These are phyloP conservation scores for Drosophila orosa DNA, from an alignment of 1,140 invertebrate genomes.

Conservation along the genomic window DNA sequence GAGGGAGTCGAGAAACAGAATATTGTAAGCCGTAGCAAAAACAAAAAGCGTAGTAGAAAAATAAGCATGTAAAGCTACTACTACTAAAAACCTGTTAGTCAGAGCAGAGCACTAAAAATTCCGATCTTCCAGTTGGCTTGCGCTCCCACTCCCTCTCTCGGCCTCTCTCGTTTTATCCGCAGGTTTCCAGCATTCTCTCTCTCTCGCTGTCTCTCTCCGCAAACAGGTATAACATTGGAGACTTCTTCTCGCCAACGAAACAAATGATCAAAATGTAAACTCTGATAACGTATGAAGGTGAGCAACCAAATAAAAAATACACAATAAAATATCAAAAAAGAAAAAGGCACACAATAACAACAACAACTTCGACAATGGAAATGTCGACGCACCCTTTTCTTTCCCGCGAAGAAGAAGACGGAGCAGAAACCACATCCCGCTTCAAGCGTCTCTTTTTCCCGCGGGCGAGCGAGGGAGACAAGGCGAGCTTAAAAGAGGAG, in stretches of 20 bases:
- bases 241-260: constrained; percentile 55
- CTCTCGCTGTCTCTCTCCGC: constrained; percentile 4
- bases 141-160: constrained; percentile 4
- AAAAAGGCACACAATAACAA: constrained; percentile 47
- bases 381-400: constrained; percentile 80
- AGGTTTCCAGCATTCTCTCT: constrained; percentile 5
- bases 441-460: constrained; percentile 48
- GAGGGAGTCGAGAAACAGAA: constrained; percentile 43
- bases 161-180: constrained; percentile 24
- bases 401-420: constrained; percentile 37
- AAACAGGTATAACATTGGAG: constrained; percentile 74
- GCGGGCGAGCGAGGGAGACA: constrained; percentile 28
- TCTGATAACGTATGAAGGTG: constrained; percentile 78
- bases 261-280: constrained; percentile 66
- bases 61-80: constrained; percentile 43
- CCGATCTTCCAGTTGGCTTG: constrained; percentile 74
- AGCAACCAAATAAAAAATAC: constrained; percentile 76
- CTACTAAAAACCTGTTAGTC: constrained; percentile 59
- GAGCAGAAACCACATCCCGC: constrained; percentile 76
- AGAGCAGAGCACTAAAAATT: constrained; percentile 73
- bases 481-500: constrained; percentile 46
- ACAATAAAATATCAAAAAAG: constrained; percentile 36
- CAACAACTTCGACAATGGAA: constrained; percentile 59
- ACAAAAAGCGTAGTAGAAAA: constrained; percentile 72
- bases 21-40: constrained; percentile 52